Evolutionary conservation across 2,888 invertebrate genomes (phyloP), one percentile per base, ranked within the genome.

Genomic region (Drosophila recens): DNA sequence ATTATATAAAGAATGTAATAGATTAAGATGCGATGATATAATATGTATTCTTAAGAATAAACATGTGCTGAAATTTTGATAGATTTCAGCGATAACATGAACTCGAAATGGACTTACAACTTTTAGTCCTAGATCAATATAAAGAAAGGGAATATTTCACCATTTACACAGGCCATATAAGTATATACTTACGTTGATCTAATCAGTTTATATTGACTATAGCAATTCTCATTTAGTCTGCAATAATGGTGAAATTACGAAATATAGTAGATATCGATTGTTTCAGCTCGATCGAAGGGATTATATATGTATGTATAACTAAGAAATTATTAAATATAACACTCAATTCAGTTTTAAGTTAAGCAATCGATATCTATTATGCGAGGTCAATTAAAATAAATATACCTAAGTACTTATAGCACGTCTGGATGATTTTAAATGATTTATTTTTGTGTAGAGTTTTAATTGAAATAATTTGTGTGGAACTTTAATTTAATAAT

Each of bases 101-200:
- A 20, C 45, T 63, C 59, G 67, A 84, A 58, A 56, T 54, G 62
- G 51, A 80, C 51, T 64, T 77, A 63, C 62, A 58, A 58, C 59
- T 63, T 52, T 59, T 69, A 73, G 70, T 68, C 65, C 54, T 63
- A 46, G 30, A 17, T 40, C 58, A 52, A 49, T 36, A 53, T 15
- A 33, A 20, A 27, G 2, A 8, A 15, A 34, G 15, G 46, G 40
- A 57, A 45, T 61, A 59, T 34, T 73, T 78, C 75, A 78, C 67
- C 67, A 75, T 78, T 75, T 73, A 62, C 23, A 72, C 78, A 75
- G 75, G 75, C 78, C 75, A 75, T 75, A 75, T 73, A 67, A 72
- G 58, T 48, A 62, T 66, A 40, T 33, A 79, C 62, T 59, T 61
- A 79, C 69, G 79, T 79, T 75, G 79, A 75, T 79, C 79, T 79